Evolutionary conservation across 2,113 vertebrate species (phyloP).

Genomic region (Grallaria varia): DNA sequence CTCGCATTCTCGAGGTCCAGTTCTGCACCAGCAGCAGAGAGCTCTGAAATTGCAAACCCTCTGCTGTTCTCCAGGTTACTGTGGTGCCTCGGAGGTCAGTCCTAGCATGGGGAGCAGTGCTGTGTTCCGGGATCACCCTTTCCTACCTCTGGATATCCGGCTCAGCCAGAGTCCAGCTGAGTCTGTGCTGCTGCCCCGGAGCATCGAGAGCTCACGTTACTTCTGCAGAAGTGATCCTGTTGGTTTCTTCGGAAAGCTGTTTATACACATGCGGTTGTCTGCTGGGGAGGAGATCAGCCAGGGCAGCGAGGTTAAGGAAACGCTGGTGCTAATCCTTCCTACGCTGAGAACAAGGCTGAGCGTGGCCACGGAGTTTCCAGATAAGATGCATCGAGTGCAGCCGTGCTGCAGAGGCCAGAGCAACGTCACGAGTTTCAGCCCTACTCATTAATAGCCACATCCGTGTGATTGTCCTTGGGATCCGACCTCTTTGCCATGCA

Average conservation of each 20-base stretch:
- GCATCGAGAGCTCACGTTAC: rapidly evolving
- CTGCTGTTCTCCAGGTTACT: neutral
- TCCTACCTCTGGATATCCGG: neutral
- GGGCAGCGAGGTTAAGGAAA: neutral
- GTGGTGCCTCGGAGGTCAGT: neutral
- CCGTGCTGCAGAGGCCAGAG: neutral
- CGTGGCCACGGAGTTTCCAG: neutral
- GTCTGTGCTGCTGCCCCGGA: rapidly evolving
- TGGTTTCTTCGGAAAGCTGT: neutral
- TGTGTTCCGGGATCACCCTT: neutral
- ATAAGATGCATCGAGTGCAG: neutral
- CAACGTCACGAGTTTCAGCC: neutral
- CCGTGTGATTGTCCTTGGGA: neutral
- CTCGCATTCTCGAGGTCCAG: rapidly evolving
- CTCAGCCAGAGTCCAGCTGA: neutral
- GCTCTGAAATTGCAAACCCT: neutral
- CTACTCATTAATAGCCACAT: neutral
- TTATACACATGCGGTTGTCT: neutral
- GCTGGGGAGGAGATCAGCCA: neutral
- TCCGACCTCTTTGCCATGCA: neutral
- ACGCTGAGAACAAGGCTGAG: neutral
- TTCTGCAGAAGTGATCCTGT: neutral
- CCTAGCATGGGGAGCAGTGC: neutral
- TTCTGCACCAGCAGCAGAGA: neutral
- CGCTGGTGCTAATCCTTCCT: neutral